Evolutionary conservation across 2,113 vertebrate genomes (phyloP).

Genomic region (Dolichallabes microphthalmus): DNA sequence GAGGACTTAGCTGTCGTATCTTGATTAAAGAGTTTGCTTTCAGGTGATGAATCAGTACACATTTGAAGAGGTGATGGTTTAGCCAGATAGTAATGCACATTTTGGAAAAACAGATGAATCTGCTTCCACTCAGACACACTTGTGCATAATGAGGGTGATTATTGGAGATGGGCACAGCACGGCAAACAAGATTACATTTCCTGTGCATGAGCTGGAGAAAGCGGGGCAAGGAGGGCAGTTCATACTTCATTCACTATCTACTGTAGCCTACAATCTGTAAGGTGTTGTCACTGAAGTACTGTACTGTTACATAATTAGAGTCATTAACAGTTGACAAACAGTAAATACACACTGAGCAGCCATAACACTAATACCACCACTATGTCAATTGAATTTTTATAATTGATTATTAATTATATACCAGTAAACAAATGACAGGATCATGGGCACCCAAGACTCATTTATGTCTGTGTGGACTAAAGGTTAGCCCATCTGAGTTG

Average conservation of each 20-base stretch:
- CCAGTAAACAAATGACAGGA: no score
- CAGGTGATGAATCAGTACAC: slow-evolving; percentile 13
- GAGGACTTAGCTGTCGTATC: not conserved
- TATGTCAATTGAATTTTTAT: no score
- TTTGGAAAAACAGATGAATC: slow-evolving; percentile 36
- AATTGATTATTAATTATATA: no score
- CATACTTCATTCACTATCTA: slow-evolving; percentile 9
- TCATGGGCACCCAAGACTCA: no score
- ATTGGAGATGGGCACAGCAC: slow-evolving; percentile 31
- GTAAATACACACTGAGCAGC: no score
- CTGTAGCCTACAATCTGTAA: slow-evolving; percentile 8
- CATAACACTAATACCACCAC: no score
- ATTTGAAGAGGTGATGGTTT: slow-evolving; percentile 35
- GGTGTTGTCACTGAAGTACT: not conserved
- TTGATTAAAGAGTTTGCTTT: slow-evolving; percentile 38
- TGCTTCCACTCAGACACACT: slow-evolving; percentile 35
- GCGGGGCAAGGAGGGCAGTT: not conserved
- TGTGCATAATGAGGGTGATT: slow-evolving; percentile 47
- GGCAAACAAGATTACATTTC: slow-evolving; percentile 36
- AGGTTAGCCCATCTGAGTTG: no score
- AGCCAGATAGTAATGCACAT: slow-evolving; percentile 26
- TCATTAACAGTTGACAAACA: not conserved
- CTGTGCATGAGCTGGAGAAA: not conserved
- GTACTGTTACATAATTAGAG: not conserved
- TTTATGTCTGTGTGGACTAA: no score